A percentile compares a stretch with the other conserved stretches of the same genome.
Conservation (phyloP, 2,797 vertebrate species). For the Rhynchotus rufescens region DNA sequence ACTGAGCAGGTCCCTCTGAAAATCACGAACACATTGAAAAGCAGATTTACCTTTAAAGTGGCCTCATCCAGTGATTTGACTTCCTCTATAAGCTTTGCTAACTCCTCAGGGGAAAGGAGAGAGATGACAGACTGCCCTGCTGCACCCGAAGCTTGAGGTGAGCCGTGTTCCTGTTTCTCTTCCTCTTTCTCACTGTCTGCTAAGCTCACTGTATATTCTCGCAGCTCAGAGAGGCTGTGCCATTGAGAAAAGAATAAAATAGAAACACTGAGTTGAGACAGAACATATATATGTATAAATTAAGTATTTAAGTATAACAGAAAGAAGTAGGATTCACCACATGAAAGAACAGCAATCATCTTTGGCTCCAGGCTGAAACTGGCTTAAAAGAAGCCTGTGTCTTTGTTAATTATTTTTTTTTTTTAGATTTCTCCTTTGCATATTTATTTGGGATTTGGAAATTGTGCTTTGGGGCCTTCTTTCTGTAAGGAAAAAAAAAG, state of each 20-base stretch:
- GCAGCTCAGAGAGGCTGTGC: constrained; percentile 88
- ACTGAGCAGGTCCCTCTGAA: background rate
- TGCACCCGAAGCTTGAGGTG: constrained; percentile 58
- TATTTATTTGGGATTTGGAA: background rate
- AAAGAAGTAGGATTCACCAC: background rate
- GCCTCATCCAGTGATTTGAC: constrained; percentile 88
- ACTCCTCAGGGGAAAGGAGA: constrained; percentile 86
- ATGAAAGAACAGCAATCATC: background rate
- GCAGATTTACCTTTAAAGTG: constrained; percentile 84
- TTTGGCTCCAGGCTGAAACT: background rate
- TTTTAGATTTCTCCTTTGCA: background rate
- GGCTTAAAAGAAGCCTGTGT: background rate
- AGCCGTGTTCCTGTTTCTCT: constrained; percentile 20
- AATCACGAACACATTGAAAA: background rate
- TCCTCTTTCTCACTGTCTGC: constrained; percentile 71
- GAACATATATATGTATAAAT: background rate
- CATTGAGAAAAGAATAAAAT: background rate
- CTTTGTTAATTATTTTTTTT: background rate
- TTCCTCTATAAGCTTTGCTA: constrained; percentile 88
- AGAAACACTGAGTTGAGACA: background rate
- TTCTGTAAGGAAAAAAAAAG: background rate
- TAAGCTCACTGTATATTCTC: constrained; percentile 83
- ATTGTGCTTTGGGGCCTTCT: background rate
- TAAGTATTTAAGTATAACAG: background rate
- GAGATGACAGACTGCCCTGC: constrained; percentile 89